phyloP scores from a whole-genome alignment of 2,797 vertebrate species.

The Selene dorsalis region DNA sequence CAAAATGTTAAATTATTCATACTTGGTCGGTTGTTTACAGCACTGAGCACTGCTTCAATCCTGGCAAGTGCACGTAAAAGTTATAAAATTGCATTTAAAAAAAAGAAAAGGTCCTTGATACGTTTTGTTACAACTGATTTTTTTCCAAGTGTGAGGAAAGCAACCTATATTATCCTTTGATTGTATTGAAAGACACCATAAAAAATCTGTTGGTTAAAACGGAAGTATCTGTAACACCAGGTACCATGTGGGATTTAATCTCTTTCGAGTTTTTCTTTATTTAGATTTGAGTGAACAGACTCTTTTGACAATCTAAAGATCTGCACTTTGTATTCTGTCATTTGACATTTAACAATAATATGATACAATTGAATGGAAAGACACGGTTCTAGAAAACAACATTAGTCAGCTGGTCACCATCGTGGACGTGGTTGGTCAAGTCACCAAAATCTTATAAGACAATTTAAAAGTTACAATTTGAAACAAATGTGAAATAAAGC shows the following conservation, averaged over 20 bases:
- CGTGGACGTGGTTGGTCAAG: accelerated
- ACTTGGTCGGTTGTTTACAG: no score
- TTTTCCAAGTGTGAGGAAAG: background rate
- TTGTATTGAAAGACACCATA: no score
- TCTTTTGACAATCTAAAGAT: background rate
- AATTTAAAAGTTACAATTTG: background rate
- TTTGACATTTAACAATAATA: background rate
- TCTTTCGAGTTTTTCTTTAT: background rate
- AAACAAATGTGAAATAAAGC: background rate
- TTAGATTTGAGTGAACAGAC: background rate
- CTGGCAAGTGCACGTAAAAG: no score
- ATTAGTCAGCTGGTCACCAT: background rate
- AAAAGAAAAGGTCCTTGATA: no score
- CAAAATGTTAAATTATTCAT: no score
- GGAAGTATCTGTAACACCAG: background rate
- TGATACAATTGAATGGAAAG: background rate
- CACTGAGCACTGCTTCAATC: no score
- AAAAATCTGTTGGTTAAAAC: background rate
- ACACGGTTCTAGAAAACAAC: background rate
- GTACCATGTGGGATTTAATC: background rate
- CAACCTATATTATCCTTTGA: no score
- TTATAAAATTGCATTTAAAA: no score
- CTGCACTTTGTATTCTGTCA: background rate
- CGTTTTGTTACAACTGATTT: no score
- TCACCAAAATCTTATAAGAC: background rate